Conservation (phyloP, 2,797 vertebrate genomes). For the Neosilurus hyrtlii region DNA sequence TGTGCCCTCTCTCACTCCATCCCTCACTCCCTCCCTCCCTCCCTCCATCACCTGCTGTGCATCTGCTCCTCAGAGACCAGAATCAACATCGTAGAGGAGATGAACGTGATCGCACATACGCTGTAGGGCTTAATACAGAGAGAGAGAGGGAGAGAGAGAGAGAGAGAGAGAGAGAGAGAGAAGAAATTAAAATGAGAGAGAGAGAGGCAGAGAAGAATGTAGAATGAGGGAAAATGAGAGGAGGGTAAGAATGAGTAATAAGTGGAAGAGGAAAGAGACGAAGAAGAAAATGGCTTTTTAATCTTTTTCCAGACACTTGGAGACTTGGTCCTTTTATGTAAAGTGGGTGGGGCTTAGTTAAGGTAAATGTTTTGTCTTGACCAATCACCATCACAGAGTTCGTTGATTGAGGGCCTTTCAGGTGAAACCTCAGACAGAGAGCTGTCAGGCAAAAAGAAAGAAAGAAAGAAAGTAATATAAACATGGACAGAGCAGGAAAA, state of each 20-base stretch:
- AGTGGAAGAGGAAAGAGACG: background rate
- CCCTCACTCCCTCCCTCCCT: background rate
- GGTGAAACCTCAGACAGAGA: background rate
- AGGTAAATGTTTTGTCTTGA: background rate
- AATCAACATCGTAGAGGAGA: conserved; percentile 41
- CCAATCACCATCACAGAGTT: background rate
- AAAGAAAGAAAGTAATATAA: background rate
- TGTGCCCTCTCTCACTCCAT: background rate
- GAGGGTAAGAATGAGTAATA: background rate
- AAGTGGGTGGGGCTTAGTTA: background rate
- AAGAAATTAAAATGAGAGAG: background rate
- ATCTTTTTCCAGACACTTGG: background rate
- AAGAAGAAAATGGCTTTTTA: background rate
- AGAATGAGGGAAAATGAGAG: background rate
- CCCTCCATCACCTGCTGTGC: conserved; percentile 27
- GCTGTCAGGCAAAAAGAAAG: background rate
- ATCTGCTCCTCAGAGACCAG: conserved; percentile 32
- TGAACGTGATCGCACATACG: conserved; percentile 46
- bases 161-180: conserved; percentile 7
- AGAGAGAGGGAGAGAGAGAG: conserved; percentile 18
- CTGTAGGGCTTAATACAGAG: conserved; percentile 35
- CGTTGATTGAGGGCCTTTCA: background rate
- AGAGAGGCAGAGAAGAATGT: background rate
- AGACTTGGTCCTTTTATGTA: background rate
- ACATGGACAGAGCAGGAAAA: background rate